Conservation (phyloP, 2,888 invertebrate genomes). For the Bellardia bayeri region DNA sequence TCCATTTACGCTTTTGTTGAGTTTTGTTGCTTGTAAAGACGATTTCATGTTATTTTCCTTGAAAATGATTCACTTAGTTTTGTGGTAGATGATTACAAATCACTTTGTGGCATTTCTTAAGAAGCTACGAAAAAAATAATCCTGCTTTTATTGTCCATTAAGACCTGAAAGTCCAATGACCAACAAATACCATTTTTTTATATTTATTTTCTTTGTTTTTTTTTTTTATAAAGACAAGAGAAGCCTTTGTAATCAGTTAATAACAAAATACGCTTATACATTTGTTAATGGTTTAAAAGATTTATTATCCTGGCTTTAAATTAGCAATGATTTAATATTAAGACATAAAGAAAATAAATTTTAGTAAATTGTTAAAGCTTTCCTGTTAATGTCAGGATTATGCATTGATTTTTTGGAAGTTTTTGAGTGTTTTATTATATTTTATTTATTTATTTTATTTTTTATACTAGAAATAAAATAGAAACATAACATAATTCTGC, state of each 20-base stretch:
- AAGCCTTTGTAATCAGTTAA: not conserved
- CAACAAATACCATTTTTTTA: not conserved
- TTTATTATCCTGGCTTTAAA: no score
- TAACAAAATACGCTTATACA: not conserved
- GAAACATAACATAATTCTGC: no score
- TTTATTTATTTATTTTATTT: no score
- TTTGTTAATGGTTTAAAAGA: not conserved
- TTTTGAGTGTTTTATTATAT: no score
- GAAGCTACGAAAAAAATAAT: not conserved
- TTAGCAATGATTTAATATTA: no score
- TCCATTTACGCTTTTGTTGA: no score
- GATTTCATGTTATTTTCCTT: not conserved
- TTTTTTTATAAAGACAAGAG: not conserved
- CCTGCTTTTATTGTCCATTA: not conserved
- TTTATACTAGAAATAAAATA: no score
- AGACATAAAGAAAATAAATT: no score
- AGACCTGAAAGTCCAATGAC: not conserved
- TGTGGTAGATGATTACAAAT: constrained; percentile 20
- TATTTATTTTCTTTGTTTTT: not conserved
- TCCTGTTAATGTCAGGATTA: no score
- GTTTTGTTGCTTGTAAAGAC: not conserved
- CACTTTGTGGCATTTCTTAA: constrained; percentile 27
- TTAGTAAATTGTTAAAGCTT: no score
- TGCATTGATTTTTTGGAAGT: no score
- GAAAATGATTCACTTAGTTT: constrained; percentile 31